Evolutionary conservation across 2,113 vertebrate species (phyloP).

Genomic region (Grammomys dolichurus): DNA sequence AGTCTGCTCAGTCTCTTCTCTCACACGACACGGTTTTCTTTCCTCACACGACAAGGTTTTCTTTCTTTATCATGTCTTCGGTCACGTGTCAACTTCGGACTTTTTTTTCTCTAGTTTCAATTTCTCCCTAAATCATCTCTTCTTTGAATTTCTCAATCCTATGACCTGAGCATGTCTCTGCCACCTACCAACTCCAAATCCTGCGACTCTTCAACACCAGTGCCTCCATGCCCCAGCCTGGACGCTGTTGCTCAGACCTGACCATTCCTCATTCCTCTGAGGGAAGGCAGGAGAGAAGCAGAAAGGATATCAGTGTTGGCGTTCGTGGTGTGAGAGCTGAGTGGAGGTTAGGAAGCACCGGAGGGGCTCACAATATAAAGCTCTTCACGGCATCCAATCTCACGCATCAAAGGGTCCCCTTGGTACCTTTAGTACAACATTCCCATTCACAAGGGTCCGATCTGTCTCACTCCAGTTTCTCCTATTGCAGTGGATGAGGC

Average conservation of each 20-base stretch:
- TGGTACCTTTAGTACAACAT: neutral
- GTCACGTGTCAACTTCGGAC: slow-evolving; percentile 6
- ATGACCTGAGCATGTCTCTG: neutral
- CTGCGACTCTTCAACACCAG: neutral
- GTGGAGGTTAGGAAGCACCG: neutral
- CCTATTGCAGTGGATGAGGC: neutral
- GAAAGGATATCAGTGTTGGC: neutral
- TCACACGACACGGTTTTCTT: neutral
- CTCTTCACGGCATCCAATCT: neutral
- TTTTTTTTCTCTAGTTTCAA: neutral
- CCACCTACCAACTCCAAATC: neutral
- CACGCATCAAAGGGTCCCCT: neutral
- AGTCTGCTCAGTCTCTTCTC: neutral
- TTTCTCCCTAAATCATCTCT: slow-evolving; percentile 12
- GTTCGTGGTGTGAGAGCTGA: neutral
- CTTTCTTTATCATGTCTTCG: neutral
- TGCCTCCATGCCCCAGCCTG: neutral
- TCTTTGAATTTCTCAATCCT: slow-evolving; percentile 7
- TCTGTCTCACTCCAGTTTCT: neutral
- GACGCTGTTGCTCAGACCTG: neutral
- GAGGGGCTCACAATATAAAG: neutral
- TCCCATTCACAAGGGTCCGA: neutral
- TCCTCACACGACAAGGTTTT: neutral
- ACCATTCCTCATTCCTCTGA: neutral
- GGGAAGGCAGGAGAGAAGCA: neutral